These are phyloP conservation scores for Caenorhabditis becei DNA, from an alignment of 2,888 invertebrate species.

Conservation along the genomic window DNA sequence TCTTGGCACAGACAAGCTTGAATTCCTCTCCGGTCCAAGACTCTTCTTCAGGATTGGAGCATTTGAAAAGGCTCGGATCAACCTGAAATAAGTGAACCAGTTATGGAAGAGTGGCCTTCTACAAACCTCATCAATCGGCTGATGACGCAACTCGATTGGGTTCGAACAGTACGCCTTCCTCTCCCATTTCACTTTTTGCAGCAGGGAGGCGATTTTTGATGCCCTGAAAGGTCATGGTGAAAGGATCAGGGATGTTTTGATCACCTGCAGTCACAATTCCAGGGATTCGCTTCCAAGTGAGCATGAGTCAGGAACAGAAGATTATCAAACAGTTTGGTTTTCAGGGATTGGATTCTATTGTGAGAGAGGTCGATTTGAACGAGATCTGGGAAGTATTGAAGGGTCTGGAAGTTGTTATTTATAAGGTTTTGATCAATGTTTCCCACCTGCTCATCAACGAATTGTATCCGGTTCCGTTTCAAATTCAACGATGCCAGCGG, in stretches of 20 bases:
- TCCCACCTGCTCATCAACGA: slow-evolving; percentile 62
- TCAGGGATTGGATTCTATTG: slow-evolving; percentile 71
- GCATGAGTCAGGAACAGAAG: slow-evolving; percentile 34
- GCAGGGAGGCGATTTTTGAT: slow-evolving; percentile 13
- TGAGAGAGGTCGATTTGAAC: slow-evolving; percentile 74
- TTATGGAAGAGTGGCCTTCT: neutral
- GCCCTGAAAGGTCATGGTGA: slow-evolving; percentile 31
- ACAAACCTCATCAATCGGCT: slow-evolving; percentile 41
- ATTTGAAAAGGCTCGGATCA: slow-evolving; percentile 21
- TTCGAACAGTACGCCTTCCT: slow-evolving; percentile 58
- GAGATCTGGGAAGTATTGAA: slow-evolving; percentile 67
- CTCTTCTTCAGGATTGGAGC: slow-evolving; percentile 39
- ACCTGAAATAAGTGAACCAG: slow-evolving; percentile 7
- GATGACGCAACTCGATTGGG: slow-evolving; percentile 58
- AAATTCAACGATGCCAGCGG: slow-evolving; percentile 64
- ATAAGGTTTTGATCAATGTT: slow-evolving; percentile 33
- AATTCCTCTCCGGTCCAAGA: slow-evolving; percentile 46
- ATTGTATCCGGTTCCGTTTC: slow-evolving; percentile 62
- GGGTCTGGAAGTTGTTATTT: slow-evolving; percentile 24
- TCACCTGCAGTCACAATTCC: slow-evolving; percentile 79
- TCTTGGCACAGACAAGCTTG: slow-evolving; percentile 34
- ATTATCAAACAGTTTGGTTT: slow-evolving; percentile 60
- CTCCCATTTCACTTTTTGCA: slow-evolving; percentile 36
- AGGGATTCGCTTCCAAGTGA: slow-evolving; percentile 72
- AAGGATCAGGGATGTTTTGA: slow-evolving; percentile 66